Percentiles rank a stretch among this genome's conserved stretches.
These are phyloP conservation scores for Drosophila navojoa DNA, from an alignment of 1,140 invertebrate genomes.

Conservation along the genomic window DNA sequence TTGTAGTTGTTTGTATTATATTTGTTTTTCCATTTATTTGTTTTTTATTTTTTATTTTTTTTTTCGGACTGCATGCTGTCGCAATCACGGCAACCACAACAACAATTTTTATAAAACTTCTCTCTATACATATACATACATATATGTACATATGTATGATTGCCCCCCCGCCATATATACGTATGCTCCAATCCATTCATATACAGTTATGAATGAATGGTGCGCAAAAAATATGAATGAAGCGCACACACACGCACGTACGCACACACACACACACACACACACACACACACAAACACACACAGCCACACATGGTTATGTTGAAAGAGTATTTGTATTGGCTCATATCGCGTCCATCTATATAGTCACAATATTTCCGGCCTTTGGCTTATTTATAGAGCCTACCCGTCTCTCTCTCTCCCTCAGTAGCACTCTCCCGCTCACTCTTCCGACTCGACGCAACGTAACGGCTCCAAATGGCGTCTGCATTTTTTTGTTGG, in stretches of 20 bases:
- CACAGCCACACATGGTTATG: background rate
- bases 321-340: constrained; percentile 16
- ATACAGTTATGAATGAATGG: constrained; percentile 65
- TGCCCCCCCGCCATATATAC: constrained; percentile 12
- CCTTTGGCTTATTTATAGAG: constrained; percentile 69
- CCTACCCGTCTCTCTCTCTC: background rate
- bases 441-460: background rate
- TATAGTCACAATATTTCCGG: constrained; percentile 79
- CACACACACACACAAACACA: constrained; percentile 15
- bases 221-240: constrained; percentile 61
- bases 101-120: constrained; percentile 21
- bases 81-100: constrained; percentile 52
- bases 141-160: background rate
- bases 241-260: constrained; percentile 31
- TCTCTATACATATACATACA: background rate
- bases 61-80: constrained; percentile 41
- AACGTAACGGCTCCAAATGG: constrained; percentile 20
- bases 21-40: background rate
- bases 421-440: too few species aligned
- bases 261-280: background rate
- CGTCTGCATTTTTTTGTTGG: constrained; percentile 6
- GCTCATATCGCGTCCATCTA: constrained; percentile 34
- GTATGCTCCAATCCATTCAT: constrained; percentile 42
- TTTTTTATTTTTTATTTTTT: too few species aligned
- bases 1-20: constrained; percentile 9